Base-by-base conservation (phyloP, 2,113 vertebrate species). In the Spermophilus dauricus region DNA sequence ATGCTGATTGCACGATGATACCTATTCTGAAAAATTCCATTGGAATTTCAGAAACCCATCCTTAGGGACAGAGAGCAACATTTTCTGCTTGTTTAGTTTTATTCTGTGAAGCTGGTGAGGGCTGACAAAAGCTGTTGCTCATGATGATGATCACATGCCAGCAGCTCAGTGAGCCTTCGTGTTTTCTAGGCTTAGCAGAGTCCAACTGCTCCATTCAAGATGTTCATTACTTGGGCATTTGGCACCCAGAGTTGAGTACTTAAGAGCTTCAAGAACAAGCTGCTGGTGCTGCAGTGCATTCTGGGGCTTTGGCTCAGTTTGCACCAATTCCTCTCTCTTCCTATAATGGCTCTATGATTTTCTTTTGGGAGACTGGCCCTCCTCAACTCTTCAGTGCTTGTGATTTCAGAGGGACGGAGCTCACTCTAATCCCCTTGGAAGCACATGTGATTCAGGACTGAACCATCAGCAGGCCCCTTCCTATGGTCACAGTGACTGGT, bases 11-110 rank as follows among this genome's bases (percentile, higher is more conserved):
- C 48, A 92, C 4, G 20, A 86, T 61, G 48, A 73, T 18, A 72
- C 73, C 26, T 96, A 94, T 91, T 37, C 69, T 24, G 45, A 58
- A 30, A 86, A 69, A 78, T 89, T 83, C 39, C 61, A 45, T 51
- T 69, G 70, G 86, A 83, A 56, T 58, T 80, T 83, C 73, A 91
- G 78, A 95, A 90, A 69, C n/a, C n/a, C 11, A 30, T 32, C 17
- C 20, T 76, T 37, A 53, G 56, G 13, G 84, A 90, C 4, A 94
- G 45, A 53, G 4, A 73, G 30, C 30, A 70, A 45, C 0, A 0
- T 22, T 69, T 76, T 58, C 39, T 92, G 75, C 69, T 90, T 51
- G 42, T 91, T 58, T 76, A 37, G 39, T 72, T 94, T 89, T 56
- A 69, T 73, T 96, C 61, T 86, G 58, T 75, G 76, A 69, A 8